phyloP scores from a whole-genome alignment of 2,797 vertebrate species.

The Glossophaga mutica region DNA sequence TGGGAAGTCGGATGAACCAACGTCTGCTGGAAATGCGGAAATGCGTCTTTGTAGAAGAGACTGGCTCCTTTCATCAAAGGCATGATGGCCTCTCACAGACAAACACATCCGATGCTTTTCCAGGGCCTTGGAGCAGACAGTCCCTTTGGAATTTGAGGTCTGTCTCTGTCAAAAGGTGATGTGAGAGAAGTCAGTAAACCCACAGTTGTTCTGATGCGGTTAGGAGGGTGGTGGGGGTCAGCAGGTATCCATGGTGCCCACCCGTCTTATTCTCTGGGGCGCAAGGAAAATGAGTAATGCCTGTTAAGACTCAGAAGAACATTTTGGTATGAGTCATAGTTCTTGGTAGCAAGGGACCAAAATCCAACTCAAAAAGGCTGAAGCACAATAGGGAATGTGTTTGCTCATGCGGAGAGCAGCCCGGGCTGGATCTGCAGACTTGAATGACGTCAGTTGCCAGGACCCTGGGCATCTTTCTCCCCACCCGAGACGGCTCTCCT shows the following conservation, averaged over 20 bases:
- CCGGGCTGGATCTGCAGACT: background rate
- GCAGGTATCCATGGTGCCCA: too few relatives aligned
- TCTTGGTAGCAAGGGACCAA: background rate
- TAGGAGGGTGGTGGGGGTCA: background rate
- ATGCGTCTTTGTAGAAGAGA: background rate
- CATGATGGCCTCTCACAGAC: background rate
- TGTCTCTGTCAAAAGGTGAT: background rate
- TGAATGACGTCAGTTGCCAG: background rate
- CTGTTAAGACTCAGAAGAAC: background rate
- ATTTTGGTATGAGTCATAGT: background rate
- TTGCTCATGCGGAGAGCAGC: background rate
- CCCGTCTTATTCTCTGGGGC: background rate
- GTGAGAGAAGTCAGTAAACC: background rate
- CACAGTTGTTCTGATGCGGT: background rate
- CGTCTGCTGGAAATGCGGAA: background rate
- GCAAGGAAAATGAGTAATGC: background rate
- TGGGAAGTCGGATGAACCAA: slow-evolving; percentile 32
- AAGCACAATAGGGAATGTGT: background rate
- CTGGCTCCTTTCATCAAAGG: background rate
- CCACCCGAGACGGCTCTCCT: background rate
- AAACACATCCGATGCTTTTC: background rate
- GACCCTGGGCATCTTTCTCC: background rate
- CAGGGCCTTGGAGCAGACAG: background rate
- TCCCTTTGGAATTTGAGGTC: background rate
- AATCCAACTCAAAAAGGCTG: background rate